Evolutionary conservation across 1,140 invertebrate species (phyloP), one percentile per base, ranked within the genome.

Genomic region (Ceratosolen solmsi): DNA sequence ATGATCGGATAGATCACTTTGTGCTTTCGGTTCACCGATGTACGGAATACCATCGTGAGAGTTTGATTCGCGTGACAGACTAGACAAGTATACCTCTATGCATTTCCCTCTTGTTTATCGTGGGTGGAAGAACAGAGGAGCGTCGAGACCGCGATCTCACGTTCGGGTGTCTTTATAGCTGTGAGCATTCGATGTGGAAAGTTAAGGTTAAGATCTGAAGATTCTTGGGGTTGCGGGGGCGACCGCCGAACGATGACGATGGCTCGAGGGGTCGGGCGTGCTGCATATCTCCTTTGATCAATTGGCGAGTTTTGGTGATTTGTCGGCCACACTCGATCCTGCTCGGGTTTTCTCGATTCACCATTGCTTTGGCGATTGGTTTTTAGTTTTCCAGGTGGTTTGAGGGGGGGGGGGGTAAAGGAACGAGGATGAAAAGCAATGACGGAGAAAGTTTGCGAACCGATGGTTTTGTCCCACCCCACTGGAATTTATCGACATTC

Each of bases 241-340:
- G n/a, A 41, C 15, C 36, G 33, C 4, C 33, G 33, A 15, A 76
- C 25, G 58, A 46, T 49, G 70, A 72, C 74, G 36, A 25, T 46
- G 15, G 13, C 58, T 77, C 36, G 0, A 2, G 15, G 72, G 5
- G 30, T 22, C 51, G 30, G 25, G 38, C 20, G 7, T 7, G 38
- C n/a, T 20, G 8, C 46, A 72, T 72, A 46, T 56, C 38, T 65
- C 36, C 68, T 79, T 79, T 72, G 78, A 79, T 79, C 78, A 72
- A 72, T 72, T 54, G 54, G 4, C 68, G 68, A 73, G 30, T 80
- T 73, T 63, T 49, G 71, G 15, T 65, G 71, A 80, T 80, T 74
- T 74, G 58, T 80, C 68, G 38, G 22, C 54, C 20, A 11, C 17
- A 2, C 63, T 46, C 63, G 36, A 13, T 5, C 27, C 1, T 25